Base-by-base conservation (phyloP, 2,797 vertebrate genomes). In the Paratrypauchen microcephalus region DNA sequence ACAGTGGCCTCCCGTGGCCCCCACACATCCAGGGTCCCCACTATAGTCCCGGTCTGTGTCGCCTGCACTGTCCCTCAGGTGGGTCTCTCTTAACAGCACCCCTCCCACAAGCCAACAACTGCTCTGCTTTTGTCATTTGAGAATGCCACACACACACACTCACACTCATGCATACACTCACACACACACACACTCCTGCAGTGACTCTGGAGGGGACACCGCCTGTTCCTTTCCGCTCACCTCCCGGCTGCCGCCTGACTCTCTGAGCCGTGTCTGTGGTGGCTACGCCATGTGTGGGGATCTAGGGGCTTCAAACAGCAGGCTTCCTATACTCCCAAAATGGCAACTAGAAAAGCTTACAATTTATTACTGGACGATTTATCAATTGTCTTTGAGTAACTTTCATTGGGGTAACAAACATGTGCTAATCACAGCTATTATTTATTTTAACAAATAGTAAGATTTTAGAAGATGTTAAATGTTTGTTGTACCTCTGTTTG, bases 261-360 rank as follows among this genome's bases (percentile, higher is more conserved):
- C 91, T 87, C 73, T 91, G 87, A 90, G 89, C 87, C 87, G 90
- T 92, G 89, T 91, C 90, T 91, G 86, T 84, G 86, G 88, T 90
- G 88, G 84, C 88, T 86, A 79, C 88, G 81, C 92, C 92, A 92
- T 93, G 92, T 92, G 89, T 93, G 92, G 91, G 91, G 89, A 91
- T 92, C 92, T 93, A 81, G 89, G 88, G 93, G 91, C 87, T 93
- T 92, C 88, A 86, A 93, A 91, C 92, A 92, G 92, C 91, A 88
- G 90, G 89, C 85, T 90, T 90, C 90, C 87, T 82, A 78, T 80
- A 75, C 83, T 85, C 86, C 88, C 89, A 71, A 77, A 90, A 83
- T 88, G 82, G 82, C 84, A 89, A 82, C 84, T 79, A 88, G 71
- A 86, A 79, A 77, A 70, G 78, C 80, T 68, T 83, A 75, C 66